Conservation (phyloP, 1,140 invertebrate genomes). For the Cyclargus thomasi region DNA sequence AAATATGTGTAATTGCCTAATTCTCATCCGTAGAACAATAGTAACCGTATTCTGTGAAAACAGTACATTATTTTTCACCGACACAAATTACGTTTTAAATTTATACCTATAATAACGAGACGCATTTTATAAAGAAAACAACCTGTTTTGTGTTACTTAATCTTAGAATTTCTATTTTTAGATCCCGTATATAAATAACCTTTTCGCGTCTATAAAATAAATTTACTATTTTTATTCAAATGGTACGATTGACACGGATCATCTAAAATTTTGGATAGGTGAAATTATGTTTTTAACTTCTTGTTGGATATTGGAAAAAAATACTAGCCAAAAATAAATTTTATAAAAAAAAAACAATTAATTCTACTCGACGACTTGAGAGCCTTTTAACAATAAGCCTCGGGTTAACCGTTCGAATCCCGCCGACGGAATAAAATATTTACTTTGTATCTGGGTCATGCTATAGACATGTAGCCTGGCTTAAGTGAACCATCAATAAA, state of each 20-base stretch:
- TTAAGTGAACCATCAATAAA: too few species aligned
- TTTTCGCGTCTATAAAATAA: neutral
- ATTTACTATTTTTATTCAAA: neutral
- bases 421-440: too few species aligned
- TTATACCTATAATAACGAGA: conserved; percentile 11
- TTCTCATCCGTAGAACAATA: conserved; percentile 40
- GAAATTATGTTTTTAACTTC: neutral
- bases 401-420: too few species aligned
- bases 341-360: too few species aligned
- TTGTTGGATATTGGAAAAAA: too few species aligned
- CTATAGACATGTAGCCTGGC: too few species aligned
- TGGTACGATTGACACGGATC: neutral
- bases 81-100: conserved; percentile 41
- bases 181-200: neutral
- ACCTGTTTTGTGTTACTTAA: neutral
- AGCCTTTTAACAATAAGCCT: too few species aligned
- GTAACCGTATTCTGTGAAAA: conserved; percentile 35
- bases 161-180: neutral
- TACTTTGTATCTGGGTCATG: too few species aligned
- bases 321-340: too few species aligned
- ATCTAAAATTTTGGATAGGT: neutral
- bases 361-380: too few species aligned
- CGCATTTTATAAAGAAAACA: neutral
- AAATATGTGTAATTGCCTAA: conserved; percentile 31
- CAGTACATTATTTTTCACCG: conserved; percentile 33